These are phyloP conservation scores for Agelastica alni DNA, from an alignment of 2,888 invertebrate species.

Conservation along the genomic window DNA sequence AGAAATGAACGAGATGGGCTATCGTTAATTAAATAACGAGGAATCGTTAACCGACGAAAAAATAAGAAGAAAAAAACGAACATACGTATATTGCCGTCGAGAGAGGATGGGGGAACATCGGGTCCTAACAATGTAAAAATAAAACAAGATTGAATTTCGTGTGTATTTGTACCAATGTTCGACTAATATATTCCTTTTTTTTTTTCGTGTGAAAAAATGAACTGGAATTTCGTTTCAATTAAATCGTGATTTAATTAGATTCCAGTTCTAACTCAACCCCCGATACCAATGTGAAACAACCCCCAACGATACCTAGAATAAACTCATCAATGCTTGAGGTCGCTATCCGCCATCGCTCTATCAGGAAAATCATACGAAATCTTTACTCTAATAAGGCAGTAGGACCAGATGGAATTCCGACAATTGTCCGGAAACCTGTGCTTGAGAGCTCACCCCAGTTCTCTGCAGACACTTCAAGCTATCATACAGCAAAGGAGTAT, in stretches of 20 bases:
- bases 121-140: conserved; percentile 53
- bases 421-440: too few species aligned
- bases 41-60: conserved; percentile 49
- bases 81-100: conserved; percentile 26
- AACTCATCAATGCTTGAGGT: too few species aligned
- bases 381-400: too few species aligned
- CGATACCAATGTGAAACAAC: too few species aligned
- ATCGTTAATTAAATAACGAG: conserved; percentile 58
- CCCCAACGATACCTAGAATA: too few species aligned
- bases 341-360: too few species aligned
- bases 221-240: conserved; percentile 2
- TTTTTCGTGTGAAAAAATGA: conserved; percentile 40
- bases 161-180: conserved; percentile 49
- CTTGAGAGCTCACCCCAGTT: too few species aligned
- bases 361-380: too few species aligned
- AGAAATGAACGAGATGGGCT: conserved; percentile 49
- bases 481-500: too few species aligned
- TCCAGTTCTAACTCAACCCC: too few species aligned
- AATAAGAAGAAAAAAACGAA: conserved; percentile 34
- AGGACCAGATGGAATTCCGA: too few species aligned
- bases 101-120: conserved; percentile 46
- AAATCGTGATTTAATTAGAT: conserved; percentile 8
- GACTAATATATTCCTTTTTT: conserved; percentile 49
- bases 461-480: too few species aligned
- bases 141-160: conserved; percentile 49